Conservation (phyloP, 2,888 invertebrate species). For the Schizaphis graminum region DNA sequence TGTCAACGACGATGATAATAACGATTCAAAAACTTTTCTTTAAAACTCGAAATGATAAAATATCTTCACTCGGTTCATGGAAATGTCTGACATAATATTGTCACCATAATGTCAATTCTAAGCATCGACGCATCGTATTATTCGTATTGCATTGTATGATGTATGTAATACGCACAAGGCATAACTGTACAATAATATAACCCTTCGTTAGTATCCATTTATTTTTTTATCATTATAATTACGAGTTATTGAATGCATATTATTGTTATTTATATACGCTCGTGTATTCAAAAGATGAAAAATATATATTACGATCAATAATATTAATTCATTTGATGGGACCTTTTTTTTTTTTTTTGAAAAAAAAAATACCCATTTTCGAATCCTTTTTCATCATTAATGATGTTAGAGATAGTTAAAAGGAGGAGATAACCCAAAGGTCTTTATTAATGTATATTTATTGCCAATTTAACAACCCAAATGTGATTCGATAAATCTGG, state of each 20-base stretch:
- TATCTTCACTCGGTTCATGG: neutral
- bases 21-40: neutral
- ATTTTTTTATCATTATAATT: slow-evolving; percentile 15
- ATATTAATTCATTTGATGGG: slow-evolving; percentile 22
- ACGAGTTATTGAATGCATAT: neutral
- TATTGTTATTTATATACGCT: slow-evolving; percentile 13
- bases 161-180: neutral
- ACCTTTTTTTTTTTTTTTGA: slow-evolving; percentile 26
- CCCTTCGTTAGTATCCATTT: neutral
- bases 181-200: slow-evolving; percentile 8
- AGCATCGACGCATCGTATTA: neutral
- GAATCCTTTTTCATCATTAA: neutral
- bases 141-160: neutral
- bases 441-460: slow-evolving; percentile 47
- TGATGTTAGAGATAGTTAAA: neutral
- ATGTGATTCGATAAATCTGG: slow-evolving; percentile 32
- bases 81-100: neutral
- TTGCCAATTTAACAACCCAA: slow-evolving; percentile 30
- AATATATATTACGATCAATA: slow-evolving; percentile 10
- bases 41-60: neutral
- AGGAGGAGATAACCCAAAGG: neutral
- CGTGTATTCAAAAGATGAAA: neutral
- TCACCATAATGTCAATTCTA: neutral
- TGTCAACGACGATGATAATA: neutral
- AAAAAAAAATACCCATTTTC: neutral